A percentile compares a stretch with the other conserved stretches of the same genome.
These are phyloP conservation scores for Apodemia duryi DNA, from an alignment of 2,888 invertebrate species.

Conservation along the genomic window DNA sequence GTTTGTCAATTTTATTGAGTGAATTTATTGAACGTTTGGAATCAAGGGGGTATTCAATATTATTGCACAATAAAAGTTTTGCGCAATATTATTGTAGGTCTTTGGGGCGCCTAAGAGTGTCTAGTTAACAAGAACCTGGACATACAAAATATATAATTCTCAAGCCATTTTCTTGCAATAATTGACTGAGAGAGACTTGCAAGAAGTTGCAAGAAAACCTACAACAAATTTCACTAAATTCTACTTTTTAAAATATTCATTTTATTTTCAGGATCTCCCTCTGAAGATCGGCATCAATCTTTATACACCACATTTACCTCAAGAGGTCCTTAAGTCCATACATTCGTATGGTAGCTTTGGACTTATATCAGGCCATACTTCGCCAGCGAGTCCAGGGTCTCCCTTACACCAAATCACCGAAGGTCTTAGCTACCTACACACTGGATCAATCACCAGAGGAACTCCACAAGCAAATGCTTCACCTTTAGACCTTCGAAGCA, in stretches of 20 bases:
- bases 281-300: constrained; percentile 73
- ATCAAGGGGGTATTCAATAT: no score
- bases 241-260: neutral
- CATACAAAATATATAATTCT: no score
- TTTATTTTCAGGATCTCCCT: constrained; percentile 61
- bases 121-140: no score
- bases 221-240: no score
- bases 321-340: constrained; percentile 49
- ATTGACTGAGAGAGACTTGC: no score
- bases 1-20: no score
- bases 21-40: no score
- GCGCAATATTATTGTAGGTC: no score
- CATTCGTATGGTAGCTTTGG: constrained; percentile 53
- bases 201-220: no score
- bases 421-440: constrained; percentile 87
- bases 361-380: constrained; percentile 46
- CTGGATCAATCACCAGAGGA: constrained; percentile 84
- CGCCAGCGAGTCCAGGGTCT: constrained; percentile 51
- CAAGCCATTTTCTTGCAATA: no score
- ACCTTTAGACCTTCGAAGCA: constrained; percentile 75
- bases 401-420: constrained; percentile 83
- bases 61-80: no score
- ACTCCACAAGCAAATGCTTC: constrained; percentile 82
- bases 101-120: no score
- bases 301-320: constrained; percentile 50